Evolutionary conservation across 2,888 invertebrate genomes (phyloP).

Genomic region (Fissipunctia ypsillon): DNA sequence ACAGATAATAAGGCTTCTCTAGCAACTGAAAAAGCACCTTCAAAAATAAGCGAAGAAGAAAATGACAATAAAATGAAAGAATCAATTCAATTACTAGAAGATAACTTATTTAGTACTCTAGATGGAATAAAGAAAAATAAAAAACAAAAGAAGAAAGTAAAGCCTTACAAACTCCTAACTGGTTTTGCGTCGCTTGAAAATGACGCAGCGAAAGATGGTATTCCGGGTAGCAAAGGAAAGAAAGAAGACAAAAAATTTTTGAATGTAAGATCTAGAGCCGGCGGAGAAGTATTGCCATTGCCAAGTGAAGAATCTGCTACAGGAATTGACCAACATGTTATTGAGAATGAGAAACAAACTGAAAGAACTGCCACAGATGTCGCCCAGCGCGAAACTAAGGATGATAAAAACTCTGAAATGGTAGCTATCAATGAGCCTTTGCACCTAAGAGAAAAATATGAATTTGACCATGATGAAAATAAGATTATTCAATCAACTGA

Average conservation of each 20-base stretch:
- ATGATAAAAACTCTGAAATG: not conserved
- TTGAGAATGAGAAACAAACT: not conserved
- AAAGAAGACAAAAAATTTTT: fast-evolving
- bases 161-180: not conserved
- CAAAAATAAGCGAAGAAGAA: not conserved
- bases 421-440: not conserved
- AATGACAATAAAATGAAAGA: not conserved
- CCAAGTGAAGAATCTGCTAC: not conserved
- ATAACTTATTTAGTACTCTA: not conserved
- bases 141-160: not conserved
- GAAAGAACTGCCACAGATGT: too few relatives aligned
- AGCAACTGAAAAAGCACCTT: not conserved
- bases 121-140: not conserved
- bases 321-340: not conserved
- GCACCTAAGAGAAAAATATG: conserved; percentile 30
- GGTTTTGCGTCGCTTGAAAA: conserved; percentile 36
- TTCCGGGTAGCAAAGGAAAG: fast-evolving
- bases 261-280: not conserved
- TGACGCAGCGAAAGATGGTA: conserved; percentile 22
- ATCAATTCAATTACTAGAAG: not conserved
- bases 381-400: not conserved
- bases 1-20: not conserved
- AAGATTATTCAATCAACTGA: conserved; percentile 61
- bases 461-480: conserved; percentile 72
- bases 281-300: not conserved